Evolutionary conservation across 2,113 vertebrate genomes (phyloP).

Genomic region (Coracopsis vasa): DNA sequence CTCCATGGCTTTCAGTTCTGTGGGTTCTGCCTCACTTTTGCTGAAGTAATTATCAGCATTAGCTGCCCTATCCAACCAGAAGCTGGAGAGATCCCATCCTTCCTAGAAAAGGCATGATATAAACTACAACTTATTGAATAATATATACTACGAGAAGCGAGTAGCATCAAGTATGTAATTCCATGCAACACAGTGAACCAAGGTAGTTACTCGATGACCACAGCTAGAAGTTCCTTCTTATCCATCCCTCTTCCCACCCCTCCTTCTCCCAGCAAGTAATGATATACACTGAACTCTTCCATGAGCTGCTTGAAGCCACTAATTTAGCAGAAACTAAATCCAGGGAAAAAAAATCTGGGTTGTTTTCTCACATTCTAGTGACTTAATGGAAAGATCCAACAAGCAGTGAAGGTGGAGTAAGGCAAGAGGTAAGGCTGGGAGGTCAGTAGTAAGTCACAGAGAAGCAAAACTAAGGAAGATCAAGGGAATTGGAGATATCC

Average conservation of each 20-base stretch:
- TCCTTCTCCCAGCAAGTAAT: not conserved
- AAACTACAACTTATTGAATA: not conserved
- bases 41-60: not conserved
- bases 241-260: rapidly evolving
- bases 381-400: not conserved
- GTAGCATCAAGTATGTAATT: not conserved
- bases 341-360: not conserved
- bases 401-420: not conserved
- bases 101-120: not conserved
- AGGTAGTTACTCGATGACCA: not conserved
- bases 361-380: not conserved
- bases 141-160: not conserved
- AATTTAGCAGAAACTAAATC: not conserved
- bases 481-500: not conserved
- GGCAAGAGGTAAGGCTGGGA: not conserved
- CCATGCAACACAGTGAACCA: not conserved
- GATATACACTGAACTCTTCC: not conserved
- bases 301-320: not conserved
- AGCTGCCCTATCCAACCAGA: not conserved
- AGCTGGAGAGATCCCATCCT: not conserved
- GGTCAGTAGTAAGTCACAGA: not conserved
- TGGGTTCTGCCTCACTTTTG: not conserved
- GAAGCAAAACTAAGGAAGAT: not conserved
- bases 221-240: not conserved
- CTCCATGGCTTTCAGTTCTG: not conserved